Conservation (phyloP, 2,113 vertebrate species). For the Callipepla squamata region DNA sequence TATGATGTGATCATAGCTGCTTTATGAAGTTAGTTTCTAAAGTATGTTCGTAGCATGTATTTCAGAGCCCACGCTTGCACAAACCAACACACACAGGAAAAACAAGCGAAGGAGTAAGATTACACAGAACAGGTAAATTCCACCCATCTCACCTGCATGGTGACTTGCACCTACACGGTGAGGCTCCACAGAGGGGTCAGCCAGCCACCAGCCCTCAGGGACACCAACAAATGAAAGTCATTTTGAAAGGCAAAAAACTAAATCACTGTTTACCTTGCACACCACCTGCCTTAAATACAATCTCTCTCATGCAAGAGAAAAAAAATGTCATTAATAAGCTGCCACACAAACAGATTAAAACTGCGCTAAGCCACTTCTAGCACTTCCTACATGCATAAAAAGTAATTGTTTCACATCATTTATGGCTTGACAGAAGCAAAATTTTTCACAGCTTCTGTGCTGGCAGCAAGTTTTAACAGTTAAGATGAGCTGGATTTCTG, state of each 20-base stretch:
- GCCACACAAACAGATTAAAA: neutral
- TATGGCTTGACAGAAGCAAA: neutral
- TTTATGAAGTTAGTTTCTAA: slow-evolving; percentile 15
- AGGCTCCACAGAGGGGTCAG: neutral
- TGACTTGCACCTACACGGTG: neutral
- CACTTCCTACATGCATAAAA: neutral
- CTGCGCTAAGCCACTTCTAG: neutral
- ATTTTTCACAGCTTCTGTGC: neutral
- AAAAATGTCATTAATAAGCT: neutral
- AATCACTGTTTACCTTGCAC: neutral
- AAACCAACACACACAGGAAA: neutral
- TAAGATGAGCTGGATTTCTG: neutral
- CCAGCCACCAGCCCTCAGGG: neutral
- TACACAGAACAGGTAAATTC: neutral
- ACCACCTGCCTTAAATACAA: neutral
- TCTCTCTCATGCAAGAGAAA: neutral
- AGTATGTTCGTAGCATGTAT: neutral
- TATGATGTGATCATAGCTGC: neutral
- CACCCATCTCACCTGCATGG: neutral
- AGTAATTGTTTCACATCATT: neutral
- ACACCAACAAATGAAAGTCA: neutral
- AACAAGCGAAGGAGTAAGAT: neutral
- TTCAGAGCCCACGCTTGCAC: neutral
- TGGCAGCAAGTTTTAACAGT: neutral
- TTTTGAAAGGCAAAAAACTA: neutral